These are phyloP conservation scores for Synergus gifuensis DNA, from an alignment of 2,888 invertebrate genomes.

Conservation along the genomic window DNA sequence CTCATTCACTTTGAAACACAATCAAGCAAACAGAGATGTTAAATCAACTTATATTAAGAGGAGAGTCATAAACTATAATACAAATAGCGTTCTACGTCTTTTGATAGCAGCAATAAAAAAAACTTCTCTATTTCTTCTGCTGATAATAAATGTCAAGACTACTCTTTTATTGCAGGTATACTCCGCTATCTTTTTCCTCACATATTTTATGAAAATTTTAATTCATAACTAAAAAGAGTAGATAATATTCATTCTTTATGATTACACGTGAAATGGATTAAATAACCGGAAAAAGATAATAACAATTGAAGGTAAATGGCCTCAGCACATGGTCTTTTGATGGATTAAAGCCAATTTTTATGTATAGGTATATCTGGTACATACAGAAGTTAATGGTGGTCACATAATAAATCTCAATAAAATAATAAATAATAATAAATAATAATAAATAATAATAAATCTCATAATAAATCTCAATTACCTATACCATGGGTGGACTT, in stretches of 20 bases:
- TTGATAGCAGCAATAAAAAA: neutral
- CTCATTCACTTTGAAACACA: neutral
- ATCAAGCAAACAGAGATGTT: neutral
- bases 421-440: too few species aligned
- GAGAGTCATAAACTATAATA: neutral
- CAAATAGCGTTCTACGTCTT: neutral
- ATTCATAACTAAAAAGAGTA: too few species aligned
- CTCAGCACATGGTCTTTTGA: conserved; percentile 25
- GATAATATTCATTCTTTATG: neutral
- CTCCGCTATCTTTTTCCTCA: neutral
- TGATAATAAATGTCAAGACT: neutral
- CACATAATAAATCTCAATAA: too few species aligned
- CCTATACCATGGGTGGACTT: too few species aligned
- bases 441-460: too few species aligned
- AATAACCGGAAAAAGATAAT: neutral
- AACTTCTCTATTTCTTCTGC: neutral
- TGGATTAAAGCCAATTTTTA: conserved; percentile 31
- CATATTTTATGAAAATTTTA: too few species aligned
- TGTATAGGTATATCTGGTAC: neutral
- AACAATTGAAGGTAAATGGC: conserved; percentile 33
- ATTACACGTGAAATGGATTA: neutral
- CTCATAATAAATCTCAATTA: too few species aligned
- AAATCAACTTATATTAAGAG: neutral
- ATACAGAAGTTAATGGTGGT: conserved; percentile 23
- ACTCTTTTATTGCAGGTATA: neutral